Conservation (phyloP, 2,797 vertebrate genomes). For the Merluccius polli region DNA sequence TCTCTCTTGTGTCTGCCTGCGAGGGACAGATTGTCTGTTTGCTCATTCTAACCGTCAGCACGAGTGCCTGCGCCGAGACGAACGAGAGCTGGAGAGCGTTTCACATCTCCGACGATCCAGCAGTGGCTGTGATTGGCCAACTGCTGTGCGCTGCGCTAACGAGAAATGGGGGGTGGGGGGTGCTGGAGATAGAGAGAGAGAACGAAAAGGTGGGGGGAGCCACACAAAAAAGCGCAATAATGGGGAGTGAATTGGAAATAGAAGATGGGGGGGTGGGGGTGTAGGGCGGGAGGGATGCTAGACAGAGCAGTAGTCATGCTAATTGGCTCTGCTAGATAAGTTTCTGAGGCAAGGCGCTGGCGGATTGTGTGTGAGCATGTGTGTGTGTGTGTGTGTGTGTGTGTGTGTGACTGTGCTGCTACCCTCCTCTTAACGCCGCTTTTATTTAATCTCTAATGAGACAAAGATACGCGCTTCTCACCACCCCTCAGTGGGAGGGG, state of each 20-base stretch:
- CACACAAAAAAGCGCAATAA: not conserved
- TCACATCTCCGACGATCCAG: slow-evolving; percentile 52
- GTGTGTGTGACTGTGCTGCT: slow-evolving; percentile 25
- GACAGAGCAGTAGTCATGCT: slow-evolving; percentile 57
- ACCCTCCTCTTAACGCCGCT: slow-evolving; percentile 55
- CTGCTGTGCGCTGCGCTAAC: slow-evolving; percentile 57
- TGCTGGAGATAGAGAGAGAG: slow-evolving; percentile 24
- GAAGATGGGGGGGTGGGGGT: slow-evolving; percentile 11
- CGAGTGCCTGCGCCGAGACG: slow-evolving; percentile 41
- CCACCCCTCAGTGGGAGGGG: slow-evolving; percentile 51
- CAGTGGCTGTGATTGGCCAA: slow-evolving; percentile 62
- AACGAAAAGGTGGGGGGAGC: slow-evolving; percentile 50
- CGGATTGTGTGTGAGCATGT: slow-evolving; percentile 13
- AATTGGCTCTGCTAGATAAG: slow-evolving; percentile 70
- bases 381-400: too few relatives aligned
- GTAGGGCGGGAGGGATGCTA: slow-evolving; percentile 49
- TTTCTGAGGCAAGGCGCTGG: slow-evolving; percentile 48
- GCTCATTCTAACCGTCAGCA: slow-evolving; percentile 35
- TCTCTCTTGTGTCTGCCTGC: slow-evolving; percentile 22
- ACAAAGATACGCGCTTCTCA: slow-evolving; percentile 38
- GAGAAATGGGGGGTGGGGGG: slow-evolving; percentile 38
- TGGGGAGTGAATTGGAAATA: slow-evolving; percentile 15
- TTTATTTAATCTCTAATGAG: slow-evolving; percentile 64
- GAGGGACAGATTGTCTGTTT: slow-evolving; percentile 55
- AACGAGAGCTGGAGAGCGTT: slow-evolving; percentile 63